Base-by-base conservation (phyloP, 2,888 invertebrate genomes). In the Harmothoe impar region DNA sequence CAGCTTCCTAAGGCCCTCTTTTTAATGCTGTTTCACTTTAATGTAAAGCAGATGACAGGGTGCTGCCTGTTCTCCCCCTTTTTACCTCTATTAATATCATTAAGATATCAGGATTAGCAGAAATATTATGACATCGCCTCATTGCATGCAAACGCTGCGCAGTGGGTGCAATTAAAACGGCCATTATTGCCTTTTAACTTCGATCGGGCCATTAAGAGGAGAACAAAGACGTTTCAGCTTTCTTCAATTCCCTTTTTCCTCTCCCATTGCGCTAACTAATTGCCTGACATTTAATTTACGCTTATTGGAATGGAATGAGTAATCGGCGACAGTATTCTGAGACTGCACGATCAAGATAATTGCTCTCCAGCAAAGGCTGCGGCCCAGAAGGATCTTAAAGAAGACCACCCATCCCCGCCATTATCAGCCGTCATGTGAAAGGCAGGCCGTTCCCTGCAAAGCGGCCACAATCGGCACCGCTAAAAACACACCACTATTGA, bases 291-390 rank as follows among this genome's bases (percentile, higher is more conserved):
- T 84, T 84, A 84, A 84, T 84, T 84, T 84, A 51, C 51, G 84
- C 84, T 84, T 84, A 84, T 51, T 35, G 51, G 84, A 84, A 51
- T 23, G 84, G 84, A 84, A 84, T 84, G 84, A 51, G 84, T 84
- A 51, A 51, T 51, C 84, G 84, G 84, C 35, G 84, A 29, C 84
- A 43, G 43, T 84, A 84, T 84, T 84, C 43, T 51, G 84, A 84
- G 51, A 84, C 35, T 84, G 84, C 84, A 84, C 51, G 84, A 84
- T 84, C 84, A 84, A 84, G 84, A 84, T 84, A 84, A 84, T 84
- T 84, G 84, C 51, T 84, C 43, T 33, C 29, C 31, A 25, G 72
- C 72, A 72, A 72, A 72, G 72, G 72, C 72, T 72, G 72, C 29
- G 31, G 29, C 29, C 72, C 31, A 29, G 25, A 72, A 72, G 72